Base-by-base conservation (phyloP, 2,113 vertebrate species). In the Apodemus speciosus region DNA sequence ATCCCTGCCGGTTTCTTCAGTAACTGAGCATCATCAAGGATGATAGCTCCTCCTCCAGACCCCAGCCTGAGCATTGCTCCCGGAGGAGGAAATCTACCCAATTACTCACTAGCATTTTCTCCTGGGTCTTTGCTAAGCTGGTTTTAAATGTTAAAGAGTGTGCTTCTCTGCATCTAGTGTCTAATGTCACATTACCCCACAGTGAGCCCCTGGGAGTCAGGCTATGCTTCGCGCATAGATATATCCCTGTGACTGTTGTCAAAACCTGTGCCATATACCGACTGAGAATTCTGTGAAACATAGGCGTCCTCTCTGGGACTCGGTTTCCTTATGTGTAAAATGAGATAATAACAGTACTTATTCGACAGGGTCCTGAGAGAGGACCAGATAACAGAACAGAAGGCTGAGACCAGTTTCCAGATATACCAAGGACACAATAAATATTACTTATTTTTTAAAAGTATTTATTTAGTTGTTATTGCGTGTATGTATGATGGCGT, bases 311-410 rank as follows among this genome's bases (percentile, higher is more conserved):
- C 80, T 40, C 46, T 53, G 40, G 27, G 14, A 13, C 38, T 75
- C n/a, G 3, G 35, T 88, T 84, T 88, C 88, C 27, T 69, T 60
- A 85, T 51, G 64, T 85, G 7, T 85, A 86, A 89, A 85, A 86
- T 68, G 51, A 38, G 7, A 27, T 62, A 81, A 86, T 51, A 15
- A 21, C 23, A 13, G 68, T 53, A 38, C 46, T 69, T 69, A 71
- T 5, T 64, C 76, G n/a, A 13, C n/a, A 71, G 6, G 0, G 35
- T 62, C 68, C 30, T 60, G 72, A 89, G 40, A 72, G 27, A 85
- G 15, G 21, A 32, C 38, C 56, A 73, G 46, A 62, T 68, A n/a
- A 62, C 25, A 23, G 9, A 73, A 6, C 14, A 6, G 32, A 92
- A 60, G 56, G 30, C 9, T 23, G 53, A 49, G 49, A 56, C 43